Conservation (phyloP, 2,113 vertebrate genomes). For the Psettodes erumei region DNA sequence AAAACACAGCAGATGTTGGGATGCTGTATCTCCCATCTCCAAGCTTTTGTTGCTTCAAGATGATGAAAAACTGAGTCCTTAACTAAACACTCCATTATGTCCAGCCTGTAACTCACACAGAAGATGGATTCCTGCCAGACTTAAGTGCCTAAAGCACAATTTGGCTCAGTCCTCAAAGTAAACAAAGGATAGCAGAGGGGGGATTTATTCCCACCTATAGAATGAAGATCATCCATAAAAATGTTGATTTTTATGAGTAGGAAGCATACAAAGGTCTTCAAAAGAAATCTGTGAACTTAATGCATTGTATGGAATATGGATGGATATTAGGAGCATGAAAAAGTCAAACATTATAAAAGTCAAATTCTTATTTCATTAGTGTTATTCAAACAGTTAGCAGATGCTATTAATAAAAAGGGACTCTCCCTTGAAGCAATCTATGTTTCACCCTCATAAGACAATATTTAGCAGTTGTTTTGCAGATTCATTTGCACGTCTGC, state of each 20-base stretch:
- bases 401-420: too few relatives aligned
- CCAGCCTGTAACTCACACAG: background rate
- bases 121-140: constrained; percentile 1
- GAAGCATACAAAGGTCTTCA: background rate
- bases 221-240: background rate
- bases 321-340: background rate
- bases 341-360: too few relatives aligned
- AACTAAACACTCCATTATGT: background rate
- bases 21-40: background rate
- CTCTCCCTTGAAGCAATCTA: too few relatives aligned
- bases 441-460: too few relatives aligned
- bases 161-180: background rate
- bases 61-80: background rate
- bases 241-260: constrained; percentile 3
- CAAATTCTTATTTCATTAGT: too few relatives aligned
- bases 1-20: background rate
- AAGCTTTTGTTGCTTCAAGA: background rate
- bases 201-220: background rate
- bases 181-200: background rate
- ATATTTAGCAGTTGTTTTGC: too few relatives aligned
- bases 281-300: background rate
- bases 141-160: constrained; percentile 4
- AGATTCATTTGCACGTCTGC: too few relatives aligned
- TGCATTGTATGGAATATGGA: background rate
- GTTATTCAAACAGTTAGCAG: background rate